These are phyloP conservation scores for Melanotaenia nigrans DNA, from an alignment of 2,797 vertebrate species.

Conservation along the genomic window DNA sequence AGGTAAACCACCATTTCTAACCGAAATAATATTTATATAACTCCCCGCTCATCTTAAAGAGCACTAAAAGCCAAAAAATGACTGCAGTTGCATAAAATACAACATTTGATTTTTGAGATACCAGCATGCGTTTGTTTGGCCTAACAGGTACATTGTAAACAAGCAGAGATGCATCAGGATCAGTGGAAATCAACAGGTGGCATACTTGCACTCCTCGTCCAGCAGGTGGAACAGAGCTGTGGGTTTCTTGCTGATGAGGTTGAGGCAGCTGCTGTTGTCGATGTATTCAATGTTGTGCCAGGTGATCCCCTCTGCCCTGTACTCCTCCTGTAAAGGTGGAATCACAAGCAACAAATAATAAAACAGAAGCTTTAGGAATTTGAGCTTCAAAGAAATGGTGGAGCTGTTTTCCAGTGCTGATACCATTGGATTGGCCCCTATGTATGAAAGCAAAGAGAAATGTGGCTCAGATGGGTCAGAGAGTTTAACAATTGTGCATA, in stretches of 20 bases:
- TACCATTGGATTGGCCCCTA: background rate
- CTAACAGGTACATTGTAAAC: background rate
- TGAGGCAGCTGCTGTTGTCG: constrained; percentile 96
- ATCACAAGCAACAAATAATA: background rate
- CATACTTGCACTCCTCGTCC: constrained; percentile 99
- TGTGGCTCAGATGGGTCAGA: background rate
- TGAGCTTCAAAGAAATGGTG: background rate
- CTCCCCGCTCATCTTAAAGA: background rate
- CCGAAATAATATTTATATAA: background rate
- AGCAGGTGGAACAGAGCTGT: constrained; percentile 96
- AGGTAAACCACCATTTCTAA: background rate
- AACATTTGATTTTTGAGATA: too few species aligned
- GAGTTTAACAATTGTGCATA: background rate
- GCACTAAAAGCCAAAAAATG: background rate
- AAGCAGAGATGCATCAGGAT: background rate
- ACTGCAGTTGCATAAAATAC: background rate
- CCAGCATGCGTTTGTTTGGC: too few species aligned
- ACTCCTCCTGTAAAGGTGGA: constrained; percentile 88
- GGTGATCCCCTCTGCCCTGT: constrained; percentile 93
- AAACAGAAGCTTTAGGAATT: background rate
- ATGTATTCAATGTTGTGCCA: constrained; percentile 98
- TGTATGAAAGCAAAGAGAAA: background rate
- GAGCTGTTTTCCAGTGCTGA: background rate
- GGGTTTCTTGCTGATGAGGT: constrained; percentile 97
- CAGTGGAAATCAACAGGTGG: constrained; percentile 29